Base-by-base conservation (phyloP, 1,140 invertebrate genomes). In the Amyelois transitella region DNA sequence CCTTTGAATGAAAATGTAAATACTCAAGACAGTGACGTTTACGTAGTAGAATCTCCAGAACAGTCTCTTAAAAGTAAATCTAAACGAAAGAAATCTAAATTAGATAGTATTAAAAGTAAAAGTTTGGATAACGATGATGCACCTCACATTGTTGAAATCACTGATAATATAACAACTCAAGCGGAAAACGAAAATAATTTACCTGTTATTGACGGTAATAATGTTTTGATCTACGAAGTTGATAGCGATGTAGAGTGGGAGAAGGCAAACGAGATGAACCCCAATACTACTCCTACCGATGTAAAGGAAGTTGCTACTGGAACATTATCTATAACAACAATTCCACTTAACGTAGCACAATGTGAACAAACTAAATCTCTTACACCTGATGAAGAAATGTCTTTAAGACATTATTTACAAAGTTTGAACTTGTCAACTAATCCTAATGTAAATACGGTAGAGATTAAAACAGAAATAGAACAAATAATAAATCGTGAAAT, bases 241-340 rank as follows among this genome's bases (percentile, higher is more conserved):
- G 91, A 92, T 44, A 90, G 91, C 1, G 91, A 92, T 61, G 68
- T 87, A 43, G 90, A 91, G 55, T 89, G 82, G 77, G 82, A 90
- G 59, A 79, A 67, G 57, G 70, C 69, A 6, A 69, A 72, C 53
- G 77, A 86, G 5, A 60, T 82, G 18, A 66, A 81, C 50, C 8
- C 18, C 10, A 62, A 82, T 21, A 47, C 48, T 52, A 47, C 53
- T 60, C 49, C 50, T 18, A 14, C 24, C 20, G 20, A 53, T 38
- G 47, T 53, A 44, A 75, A 72, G 44, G 72, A 83, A 51, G 14
- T 60, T 20, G 64, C 66, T 47, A 66, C 69, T 20, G 77, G 76
- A 24, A 72, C 72, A 22, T 60, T 79, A 43, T 80, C 77, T 53
- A 61, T 79, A 45, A 72, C 69, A 20, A 74, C 79, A 14, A 75